A percentile compares a stretch with the other conserved stretches of the same genome.
Conservation (phyloP, 1,140 invertebrate genomes). For the Harlomillsia oculata region DNA sequence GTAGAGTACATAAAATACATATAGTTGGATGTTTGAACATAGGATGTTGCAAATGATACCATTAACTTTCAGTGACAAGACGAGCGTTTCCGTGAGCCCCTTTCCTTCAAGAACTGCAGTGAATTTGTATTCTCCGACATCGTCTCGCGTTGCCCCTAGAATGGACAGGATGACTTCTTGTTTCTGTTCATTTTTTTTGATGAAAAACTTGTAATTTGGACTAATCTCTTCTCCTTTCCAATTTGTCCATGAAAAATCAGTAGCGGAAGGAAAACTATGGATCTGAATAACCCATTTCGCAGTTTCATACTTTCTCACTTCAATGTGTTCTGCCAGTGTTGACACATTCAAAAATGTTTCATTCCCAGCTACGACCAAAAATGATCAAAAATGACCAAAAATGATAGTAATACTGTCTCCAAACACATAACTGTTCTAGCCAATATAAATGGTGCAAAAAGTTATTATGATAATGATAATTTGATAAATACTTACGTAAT, state of each 20-base stretch:
- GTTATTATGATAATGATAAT: not conserved
- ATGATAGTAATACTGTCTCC: no score
- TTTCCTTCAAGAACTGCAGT: not conserved
- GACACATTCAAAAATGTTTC: constrained; percentile 15
- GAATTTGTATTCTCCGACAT: not conserved
- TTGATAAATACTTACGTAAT: constrained; percentile 8
- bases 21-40: not conserved
- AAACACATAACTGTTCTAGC: not conserved
- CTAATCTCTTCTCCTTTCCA: not conserved
- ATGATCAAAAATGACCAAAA: no score
- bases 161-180: not conserved
- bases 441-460: not conserved
- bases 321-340: constrained; percentile 9
- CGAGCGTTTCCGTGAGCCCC: not conserved
- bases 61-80: not conserved
- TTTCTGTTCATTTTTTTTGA: not conserved
- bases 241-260: constrained; percentile 13
- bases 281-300: constrained; percentile 30
- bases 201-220: not conserved
- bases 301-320: not conserved
- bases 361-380: constrained; percentile 1
- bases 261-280: constrained; percentile 7
- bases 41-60: no score
- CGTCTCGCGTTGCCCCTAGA: not conserved
- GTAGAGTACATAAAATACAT: not conserved